Evolutionary conservation across 2,888 invertebrate species (phyloP), one percentile per base, ranked within the genome.

Genomic region (Kuschelorhynchus macadamiae): DNA sequence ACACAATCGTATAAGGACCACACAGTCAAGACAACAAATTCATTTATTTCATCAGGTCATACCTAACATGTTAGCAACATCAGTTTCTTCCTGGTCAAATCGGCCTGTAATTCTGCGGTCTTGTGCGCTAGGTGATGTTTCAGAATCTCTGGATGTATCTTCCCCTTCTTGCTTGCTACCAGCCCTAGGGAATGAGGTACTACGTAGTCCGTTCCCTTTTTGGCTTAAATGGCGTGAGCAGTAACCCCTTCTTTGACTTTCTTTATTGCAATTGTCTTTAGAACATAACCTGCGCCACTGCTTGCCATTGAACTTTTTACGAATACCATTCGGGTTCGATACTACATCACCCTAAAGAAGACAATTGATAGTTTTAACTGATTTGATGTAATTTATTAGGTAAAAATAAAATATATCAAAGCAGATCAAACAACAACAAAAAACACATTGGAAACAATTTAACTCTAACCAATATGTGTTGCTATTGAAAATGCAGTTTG

Each of bases 301-400:
- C 85, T 99, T 99, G 33, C 99, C 99, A 86, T 99, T 99, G 85
- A 97, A 99, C 86, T 98, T 99, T 86, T 99, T 99, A 11, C 98
- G 88, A 77, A 99, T 97, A 73, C 98, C 98, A 77, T 94, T 95
- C 2, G 96, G 94, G 50, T 95, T 95, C 2, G 93, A 91, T 32
- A 96, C 95, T 62, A 98, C 95, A 84, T 99, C 98, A 74, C 98
- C 98, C 85, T 67, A 20, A 55, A 25, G 9, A 33, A 33, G 33
- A 18, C 8, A 12, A 3, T 46, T 46, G 1, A 18, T 14, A 5
- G 21, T 30, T 7, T 7, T 9, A 30, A 7, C 9, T 30, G 9
- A 9, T 30, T 30, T 30, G 4, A 41, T 4, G 4, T 41, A 5
- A 41, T n/a, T 41, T n/a, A 12, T 12, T n/a, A 41, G n/a, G 4